phyloP scores from a whole-genome alignment of 2,113 vertebrate genomes.

The Noctilio leporinus region DNA sequence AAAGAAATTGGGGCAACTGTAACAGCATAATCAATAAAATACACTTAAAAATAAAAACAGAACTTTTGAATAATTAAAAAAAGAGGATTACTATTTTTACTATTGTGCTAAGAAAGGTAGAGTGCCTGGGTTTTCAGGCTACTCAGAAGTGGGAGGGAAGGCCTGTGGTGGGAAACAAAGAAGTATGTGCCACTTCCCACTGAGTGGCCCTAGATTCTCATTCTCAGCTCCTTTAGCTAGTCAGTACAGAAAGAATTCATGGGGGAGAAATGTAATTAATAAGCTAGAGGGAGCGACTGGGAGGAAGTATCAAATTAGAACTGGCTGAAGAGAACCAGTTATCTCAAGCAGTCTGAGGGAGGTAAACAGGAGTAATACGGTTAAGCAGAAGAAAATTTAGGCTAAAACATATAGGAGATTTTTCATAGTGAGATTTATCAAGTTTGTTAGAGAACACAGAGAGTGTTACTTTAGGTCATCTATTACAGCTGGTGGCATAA shows the following conservation, averaged over 20 bases:
- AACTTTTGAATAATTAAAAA: no score
- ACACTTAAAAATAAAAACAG: no score
- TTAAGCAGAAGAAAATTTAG: slow-evolving; percentile 55
- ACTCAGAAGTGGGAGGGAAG: background rate
- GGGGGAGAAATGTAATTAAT: slow-evolving; percentile 55
- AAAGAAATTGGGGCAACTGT: no score
- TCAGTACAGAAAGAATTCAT: background rate
- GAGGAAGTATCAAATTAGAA: slow-evolving; percentile 59
- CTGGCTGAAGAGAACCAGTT: slow-evolving; percentile 41
- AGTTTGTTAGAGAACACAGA: background rate
- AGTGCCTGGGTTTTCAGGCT: background rate
- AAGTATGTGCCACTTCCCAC: background rate
- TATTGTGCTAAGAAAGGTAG: slow-evolving; percentile 5
- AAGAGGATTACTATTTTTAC: slow-evolving; percentile 1
- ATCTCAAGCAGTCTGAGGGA: slow-evolving; percentile 34
- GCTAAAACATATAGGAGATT: slow-evolving; percentile 29
- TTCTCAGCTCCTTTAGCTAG: background rate
- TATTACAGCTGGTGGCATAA: background rate
- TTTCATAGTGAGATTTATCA: background rate
- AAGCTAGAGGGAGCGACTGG: slow-evolving; percentile 1
- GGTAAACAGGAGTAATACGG: slow-evolving; percentile 22
- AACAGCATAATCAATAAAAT: no score
- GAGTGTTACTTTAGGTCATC: background rate
- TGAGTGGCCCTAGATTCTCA: background rate
- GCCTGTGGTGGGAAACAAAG: background rate